Conservation (phyloP, 2,797 vertebrate species). For the Phataginus tetradactyla region DNA sequence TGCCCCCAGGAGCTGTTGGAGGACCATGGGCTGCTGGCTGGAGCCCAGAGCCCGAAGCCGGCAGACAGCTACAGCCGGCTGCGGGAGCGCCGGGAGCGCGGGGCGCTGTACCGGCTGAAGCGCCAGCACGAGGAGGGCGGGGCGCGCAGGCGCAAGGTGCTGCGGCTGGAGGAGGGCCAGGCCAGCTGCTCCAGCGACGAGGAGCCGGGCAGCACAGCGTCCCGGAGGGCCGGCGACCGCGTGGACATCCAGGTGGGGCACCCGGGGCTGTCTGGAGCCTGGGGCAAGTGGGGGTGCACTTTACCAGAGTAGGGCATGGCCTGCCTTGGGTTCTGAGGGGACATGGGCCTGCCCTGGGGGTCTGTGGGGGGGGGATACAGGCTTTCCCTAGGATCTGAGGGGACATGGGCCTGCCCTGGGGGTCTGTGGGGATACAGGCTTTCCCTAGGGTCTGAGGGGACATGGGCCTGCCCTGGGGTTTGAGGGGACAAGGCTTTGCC, state of each 20-base stretch:
- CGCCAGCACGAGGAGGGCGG: constrained; percentile 88
- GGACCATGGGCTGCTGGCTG: constrained; percentile 89
- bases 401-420: too few species aligned
- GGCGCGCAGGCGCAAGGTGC: constrained; percentile 89
- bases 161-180: constrained; percentile 87
- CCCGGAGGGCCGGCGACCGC: constrained; percentile 55
- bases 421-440: too few species aligned
- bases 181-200: constrained; percentile 87
- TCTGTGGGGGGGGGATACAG: too few species aligned
- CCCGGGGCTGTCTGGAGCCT: rapidly evolving
- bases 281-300: rapidly evolving
- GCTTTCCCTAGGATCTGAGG: too few species aligned
- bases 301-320: rapidly evolving
- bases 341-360: too few species aligned
- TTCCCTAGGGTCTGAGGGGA: too few species aligned
- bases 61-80: constrained; percentile 86
- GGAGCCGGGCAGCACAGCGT: constrained; percentile 27
- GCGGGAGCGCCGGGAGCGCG: constrained; percentile 87
- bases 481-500: neutral
- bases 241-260: constrained; percentile 93
- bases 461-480: too few species aligned
- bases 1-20: constrained; percentile 89
- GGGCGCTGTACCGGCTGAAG: constrained; percentile 90
- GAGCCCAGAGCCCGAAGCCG: neutral
- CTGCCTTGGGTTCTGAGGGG: neutral